Evolutionary conservation across 2,113 vertebrate species (phyloP).

Genomic region (Xenopus laevis): DNA sequence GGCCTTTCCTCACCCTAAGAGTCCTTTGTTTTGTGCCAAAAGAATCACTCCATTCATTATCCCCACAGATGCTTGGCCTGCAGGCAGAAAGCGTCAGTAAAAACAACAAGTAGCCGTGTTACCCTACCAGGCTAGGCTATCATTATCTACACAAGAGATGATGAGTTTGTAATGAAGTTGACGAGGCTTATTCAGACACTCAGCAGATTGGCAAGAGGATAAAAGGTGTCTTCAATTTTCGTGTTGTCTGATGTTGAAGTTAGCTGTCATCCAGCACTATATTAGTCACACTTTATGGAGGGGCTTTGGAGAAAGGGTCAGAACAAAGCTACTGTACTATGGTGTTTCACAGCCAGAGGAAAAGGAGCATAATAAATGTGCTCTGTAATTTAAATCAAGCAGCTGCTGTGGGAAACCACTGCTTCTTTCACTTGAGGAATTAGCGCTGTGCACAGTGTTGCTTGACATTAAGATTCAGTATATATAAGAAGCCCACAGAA

Average conservation of each 20-base stretch:
- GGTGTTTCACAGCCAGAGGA: constrained; percentile 81
- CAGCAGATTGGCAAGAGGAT: constrained; percentile 78
- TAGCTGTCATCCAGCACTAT: constrained; percentile 78
- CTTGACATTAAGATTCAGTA: constrained; percentile 68
- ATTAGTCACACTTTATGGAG: constrained; percentile 82
- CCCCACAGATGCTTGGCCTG: constrained; percentile 81
- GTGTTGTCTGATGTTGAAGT: constrained; percentile 82
- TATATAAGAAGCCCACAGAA: constrained; percentile 68
- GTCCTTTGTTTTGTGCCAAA: constrained; percentile 82
- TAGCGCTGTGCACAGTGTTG: constrained; percentile 65
- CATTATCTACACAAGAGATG: constrained; percentile 86
- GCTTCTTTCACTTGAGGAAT: constrained; percentile 76
- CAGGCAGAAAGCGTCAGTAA: constrained; percentile 79
- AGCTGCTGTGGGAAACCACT: constrained; percentile 71
- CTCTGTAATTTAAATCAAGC: constrained; percentile 85
- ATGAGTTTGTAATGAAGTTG: constrained; percentile 86
- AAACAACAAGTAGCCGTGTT: constrained; percentile 82
- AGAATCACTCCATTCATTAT: constrained; percentile 88
- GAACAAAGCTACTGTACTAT: constrained; percentile 80
- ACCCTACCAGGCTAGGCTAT: constrained; percentile 73
- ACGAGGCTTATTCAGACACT: constrained; percentile 82
- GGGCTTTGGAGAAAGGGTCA: constrained; percentile 78
- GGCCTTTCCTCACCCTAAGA: constrained; percentile 79
- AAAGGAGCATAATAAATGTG: constrained; percentile 79
- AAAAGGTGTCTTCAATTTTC: constrained; percentile 87